phyloP scores from a whole-genome alignment of 1,140 invertebrate genomes.

The Aphaenogaster rudis region DNA sequence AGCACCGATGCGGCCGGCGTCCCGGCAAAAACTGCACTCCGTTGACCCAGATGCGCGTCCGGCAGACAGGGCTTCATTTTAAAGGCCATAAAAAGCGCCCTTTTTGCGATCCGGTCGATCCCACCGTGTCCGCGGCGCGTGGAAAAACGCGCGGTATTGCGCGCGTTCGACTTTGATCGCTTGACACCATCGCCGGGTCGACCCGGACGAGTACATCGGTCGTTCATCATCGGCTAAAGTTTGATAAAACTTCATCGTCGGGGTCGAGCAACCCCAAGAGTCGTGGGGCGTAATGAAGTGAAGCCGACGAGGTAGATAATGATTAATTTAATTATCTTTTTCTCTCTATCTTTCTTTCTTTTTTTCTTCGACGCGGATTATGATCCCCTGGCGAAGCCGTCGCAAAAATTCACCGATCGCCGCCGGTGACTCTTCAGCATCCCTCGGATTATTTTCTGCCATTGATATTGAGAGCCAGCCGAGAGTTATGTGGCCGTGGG shows the following conservation, averaged over 20 bases:
- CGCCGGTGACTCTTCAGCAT: background rate
- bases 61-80: constrained; percentile 54
- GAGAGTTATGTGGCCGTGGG: constrained; percentile 16
- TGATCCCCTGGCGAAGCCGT: background rate
- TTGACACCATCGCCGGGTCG: constrained; percentile 14
- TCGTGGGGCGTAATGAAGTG: constrained; percentile 79
- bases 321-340: constrained; percentile 81
- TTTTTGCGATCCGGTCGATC: constrained; percentile 50
- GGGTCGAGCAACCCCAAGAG: constrained; percentile 49
- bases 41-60: constrained; percentile 54
- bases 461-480: constrained; percentile 28
- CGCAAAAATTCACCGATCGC: constrained; percentile 46
- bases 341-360: background rate
- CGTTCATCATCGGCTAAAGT: constrained; percentile 78
- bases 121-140: constrained; percentile 14
- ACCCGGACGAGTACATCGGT: constrained; percentile 61
- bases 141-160: constrained; percentile 50
- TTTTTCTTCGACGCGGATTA: constrained; percentile 1
- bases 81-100: constrained; percentile 53
- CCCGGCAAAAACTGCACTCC: constrained; percentile 50
- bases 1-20: constrained; percentile 5
- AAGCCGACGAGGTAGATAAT: constrained; percentile 79
- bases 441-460: constrained; percentile 20
- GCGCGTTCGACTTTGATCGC: constrained; percentile 49
- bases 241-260: constrained; percentile 78